A percentile compares a stretch with the other conserved stretches of the same genome.
phyloP scores from a whole-genome alignment of 2,888 invertebrate species.

The Cantharis rufa region DNA sequence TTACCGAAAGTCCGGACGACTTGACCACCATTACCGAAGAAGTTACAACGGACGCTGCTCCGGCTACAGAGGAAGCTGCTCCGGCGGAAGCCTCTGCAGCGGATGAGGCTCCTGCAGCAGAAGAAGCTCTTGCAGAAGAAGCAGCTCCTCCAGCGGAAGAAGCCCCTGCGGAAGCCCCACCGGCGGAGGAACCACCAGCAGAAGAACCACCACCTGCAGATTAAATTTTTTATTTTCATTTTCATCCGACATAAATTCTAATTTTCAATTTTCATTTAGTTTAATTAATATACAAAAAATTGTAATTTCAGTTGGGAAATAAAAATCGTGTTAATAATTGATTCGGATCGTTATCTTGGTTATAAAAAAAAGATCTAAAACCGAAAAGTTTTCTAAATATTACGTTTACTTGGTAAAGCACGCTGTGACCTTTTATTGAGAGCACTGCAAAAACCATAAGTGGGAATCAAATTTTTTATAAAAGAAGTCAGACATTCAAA shows the following conservation, averaged over 20 bases:
- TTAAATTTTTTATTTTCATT: neutral
- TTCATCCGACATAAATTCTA: neutral
- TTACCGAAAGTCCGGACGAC: conserved; percentile 17
- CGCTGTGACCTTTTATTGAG: too few species aligned
- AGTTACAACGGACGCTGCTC: neutral
- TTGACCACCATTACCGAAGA: conserved; percentile 7
- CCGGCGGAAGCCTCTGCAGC: neutral
- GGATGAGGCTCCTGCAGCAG: neutral
- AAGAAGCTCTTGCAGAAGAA: neutral
- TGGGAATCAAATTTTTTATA: too few species aligned
- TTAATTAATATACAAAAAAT: neutral
- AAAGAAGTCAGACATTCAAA: too few species aligned
- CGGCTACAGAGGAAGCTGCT: neutral
- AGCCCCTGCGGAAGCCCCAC: conserved; percentile 1
- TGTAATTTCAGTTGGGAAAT: neutral
- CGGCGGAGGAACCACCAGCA: neutral
- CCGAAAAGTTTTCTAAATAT: too few species aligned
- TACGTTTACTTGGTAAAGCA: too few species aligned
- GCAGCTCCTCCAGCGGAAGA: neutral
- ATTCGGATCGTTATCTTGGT: too few species aligned
- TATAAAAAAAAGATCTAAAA: too few species aligned
- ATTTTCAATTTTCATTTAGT: neutral
- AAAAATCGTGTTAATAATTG: neutral
- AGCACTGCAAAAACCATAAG: too few species aligned
- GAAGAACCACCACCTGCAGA: neutral